Evolutionary conservation across 2,888 invertebrate species (phyloP).

Genomic region (Abrostola triplasia): DNA sequence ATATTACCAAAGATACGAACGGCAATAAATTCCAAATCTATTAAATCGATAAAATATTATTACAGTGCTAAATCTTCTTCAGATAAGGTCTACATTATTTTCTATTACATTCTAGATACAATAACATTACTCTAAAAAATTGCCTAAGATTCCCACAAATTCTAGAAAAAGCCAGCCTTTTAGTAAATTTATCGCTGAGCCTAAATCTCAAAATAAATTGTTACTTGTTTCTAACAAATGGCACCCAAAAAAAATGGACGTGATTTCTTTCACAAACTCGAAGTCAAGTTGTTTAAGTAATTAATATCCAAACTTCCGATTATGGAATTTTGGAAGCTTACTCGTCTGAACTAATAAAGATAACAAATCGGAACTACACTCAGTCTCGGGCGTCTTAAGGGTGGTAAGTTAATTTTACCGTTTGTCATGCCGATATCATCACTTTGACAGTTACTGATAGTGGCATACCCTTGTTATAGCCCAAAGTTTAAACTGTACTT

Average conservation of each 20-base stretch:
- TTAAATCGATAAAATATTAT: not conserved
- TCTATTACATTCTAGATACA: not conserved
- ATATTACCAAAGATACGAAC: not conserved
- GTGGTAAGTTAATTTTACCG: conserved; percentile 36
- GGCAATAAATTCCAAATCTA: no score
- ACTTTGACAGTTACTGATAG: conserved; percentile 53
- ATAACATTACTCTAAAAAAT: conserved; percentile 6
- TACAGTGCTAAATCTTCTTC: not conserved
- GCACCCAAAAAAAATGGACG: conserved; percentile 17
- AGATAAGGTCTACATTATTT: not conserved
- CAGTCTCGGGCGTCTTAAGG: conserved; percentile 18
- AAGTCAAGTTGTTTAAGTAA: conserved; percentile 19
- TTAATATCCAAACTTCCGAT: conserved; percentile 29
- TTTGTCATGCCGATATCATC: conserved; percentile 55
- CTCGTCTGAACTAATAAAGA: conserved; percentile 48
- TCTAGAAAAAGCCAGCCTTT: not conserved
- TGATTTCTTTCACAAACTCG: conserved; percentile 20
- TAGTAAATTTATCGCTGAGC: conserved; percentile 20
- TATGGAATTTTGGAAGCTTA: conserved; percentile 17
- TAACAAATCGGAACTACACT: conserved; percentile 39
- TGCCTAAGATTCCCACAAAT: conserved; percentile 9
- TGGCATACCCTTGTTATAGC: conserved; percentile 38
- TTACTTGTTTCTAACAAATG: conserved; percentile 26
- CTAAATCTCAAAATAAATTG: conserved; percentile 34
- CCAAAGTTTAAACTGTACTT: conserved; percentile 24